Base-by-base conservation (phyloP, 2,113 vertebrate genomes). In the Telmatochromis sp. region DNA sequence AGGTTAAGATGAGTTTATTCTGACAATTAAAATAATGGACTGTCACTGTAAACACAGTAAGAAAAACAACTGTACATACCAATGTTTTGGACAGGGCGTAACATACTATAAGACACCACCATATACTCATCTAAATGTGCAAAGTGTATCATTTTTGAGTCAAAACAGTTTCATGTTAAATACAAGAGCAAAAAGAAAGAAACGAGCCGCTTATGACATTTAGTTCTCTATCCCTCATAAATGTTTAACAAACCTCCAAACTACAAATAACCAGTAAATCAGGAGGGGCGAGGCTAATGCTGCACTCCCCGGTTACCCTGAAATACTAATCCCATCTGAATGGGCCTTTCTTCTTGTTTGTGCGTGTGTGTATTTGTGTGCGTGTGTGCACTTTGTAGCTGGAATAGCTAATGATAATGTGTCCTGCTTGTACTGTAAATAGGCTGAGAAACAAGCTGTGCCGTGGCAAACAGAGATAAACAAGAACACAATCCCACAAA, bases 361-460 rank as follows among this genome's bases (percentile, higher is more conserved):
- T 55, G 33, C 2, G 5, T 9, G 21, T 84, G 80, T 80, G 54
- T 54, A 35, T 68, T 23, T 83, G 28, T 83, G 71, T 33, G 63
- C 58, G 2, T 65, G 63, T 51, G 54, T 31, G 23, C 28, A 50
- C 17, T 37, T 19, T 86, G 80, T 13, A 83, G 60, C 37, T 84
- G 26, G 82, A 87, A 35, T 31, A 84, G 78, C 82, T 90, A 86
- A 91, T 91, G 84, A 92, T 89, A 85, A 85, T 37, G 31, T 85
- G 89, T 89, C 89, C 80, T 86, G 13, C 31, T 40, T 63, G 82
- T 65, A 23, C 73, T 73, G 75, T 68, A 84, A 89, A 86, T 83
- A 91, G 92, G 81, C 86, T 53, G 84, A 90, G 82, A 86, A 91
- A 87, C 75, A 75, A 81, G 81, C 83, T 68, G 47, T 19, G 86